Conservation (phyloP, 2,797 vertebrate genomes). For the Hemitrygon akajei region DNA sequence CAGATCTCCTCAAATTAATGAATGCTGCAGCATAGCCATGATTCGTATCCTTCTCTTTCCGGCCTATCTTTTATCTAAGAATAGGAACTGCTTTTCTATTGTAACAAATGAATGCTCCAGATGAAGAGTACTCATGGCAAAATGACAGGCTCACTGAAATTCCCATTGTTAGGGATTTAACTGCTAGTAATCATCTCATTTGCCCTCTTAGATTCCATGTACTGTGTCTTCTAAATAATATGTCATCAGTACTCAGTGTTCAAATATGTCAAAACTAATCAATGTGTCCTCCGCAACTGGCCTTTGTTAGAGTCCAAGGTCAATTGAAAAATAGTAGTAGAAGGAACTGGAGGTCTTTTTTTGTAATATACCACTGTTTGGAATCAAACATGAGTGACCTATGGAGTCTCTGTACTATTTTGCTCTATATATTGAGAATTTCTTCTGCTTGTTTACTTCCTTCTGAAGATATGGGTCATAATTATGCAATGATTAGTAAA, state of each 20-base stretch:
- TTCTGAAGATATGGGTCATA: neutral
- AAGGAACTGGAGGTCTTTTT: neutral
- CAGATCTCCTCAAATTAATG: neutral
- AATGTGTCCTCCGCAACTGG: neutral
- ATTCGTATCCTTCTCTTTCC: neutral
- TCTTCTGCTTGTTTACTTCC: neutral
- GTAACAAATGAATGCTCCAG: neutral
- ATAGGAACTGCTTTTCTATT: neutral
- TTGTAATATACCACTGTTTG: neutral
- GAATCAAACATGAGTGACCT: neutral
- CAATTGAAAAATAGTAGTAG: neutral
- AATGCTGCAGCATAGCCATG: neutral
- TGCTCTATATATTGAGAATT: neutral
- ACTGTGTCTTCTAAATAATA: neutral
- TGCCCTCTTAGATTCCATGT: neutral
- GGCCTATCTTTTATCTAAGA: neutral
- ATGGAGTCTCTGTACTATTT: neutral
- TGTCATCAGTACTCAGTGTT: constrained; percentile 10
- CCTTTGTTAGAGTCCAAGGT: neutral
- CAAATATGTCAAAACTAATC: neutral
- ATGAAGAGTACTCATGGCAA: neutral
- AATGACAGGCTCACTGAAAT: neutral
- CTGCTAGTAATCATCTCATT: constrained; percentile 1
- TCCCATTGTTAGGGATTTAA: neutral
- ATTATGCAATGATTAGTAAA: neutral